phyloP scores from a whole-genome alignment of 2,797 vertebrate species.

The Ptychadena robeensis region DNA sequence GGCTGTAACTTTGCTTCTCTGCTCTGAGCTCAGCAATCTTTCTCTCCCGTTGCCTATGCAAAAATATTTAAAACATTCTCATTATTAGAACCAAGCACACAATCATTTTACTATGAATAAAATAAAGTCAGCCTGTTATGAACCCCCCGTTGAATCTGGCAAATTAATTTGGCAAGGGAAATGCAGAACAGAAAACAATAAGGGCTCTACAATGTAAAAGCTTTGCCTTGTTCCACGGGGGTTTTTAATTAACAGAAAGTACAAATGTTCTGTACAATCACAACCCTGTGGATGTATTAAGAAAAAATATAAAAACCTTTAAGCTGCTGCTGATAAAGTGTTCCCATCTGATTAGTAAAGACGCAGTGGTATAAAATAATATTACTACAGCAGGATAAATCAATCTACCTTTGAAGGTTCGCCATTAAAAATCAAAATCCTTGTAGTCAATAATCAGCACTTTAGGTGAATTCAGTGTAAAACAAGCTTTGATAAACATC shows the following conservation, averaged over 20 bases:
- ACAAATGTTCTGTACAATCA: constrained; percentile 54
- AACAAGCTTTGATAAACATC: background rate
- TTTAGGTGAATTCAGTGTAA: constrained; percentile 2
- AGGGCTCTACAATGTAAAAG: constrained; percentile 52
- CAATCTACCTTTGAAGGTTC: constrained; percentile 27
- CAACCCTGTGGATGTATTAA: constrained; percentile 49
- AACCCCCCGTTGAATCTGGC: constrained; percentile 41
- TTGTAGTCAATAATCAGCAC: constrained; percentile 13
- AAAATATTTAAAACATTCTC: constrained; percentile 3
- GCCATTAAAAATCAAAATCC: constrained; percentile 23
- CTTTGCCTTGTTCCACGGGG: constrained; percentile 29
- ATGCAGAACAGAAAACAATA: constrained; percentile 39
- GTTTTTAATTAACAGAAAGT: constrained; percentile 51
- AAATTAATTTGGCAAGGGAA: constrained; percentile 41
- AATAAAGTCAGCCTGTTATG: constrained; percentile 28
- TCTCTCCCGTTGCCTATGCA: constrained; percentile 62
- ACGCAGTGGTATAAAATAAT: constrained; percentile 30
- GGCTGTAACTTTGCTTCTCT: constrained; percentile 65
- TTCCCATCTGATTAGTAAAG: constrained; percentile 46
- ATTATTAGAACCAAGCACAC: constrained; percentile 35
- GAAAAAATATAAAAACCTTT: constrained; percentile 20
- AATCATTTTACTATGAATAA: constrained; percentile 50
- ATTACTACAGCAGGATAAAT: constrained; percentile 41
- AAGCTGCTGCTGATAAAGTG: constrained; percentile 41
- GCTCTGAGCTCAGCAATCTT: constrained; percentile 63